phyloP scores from a whole-genome alignment of 2,113 vertebrate species.

The Aplodontia rufa region DNA sequence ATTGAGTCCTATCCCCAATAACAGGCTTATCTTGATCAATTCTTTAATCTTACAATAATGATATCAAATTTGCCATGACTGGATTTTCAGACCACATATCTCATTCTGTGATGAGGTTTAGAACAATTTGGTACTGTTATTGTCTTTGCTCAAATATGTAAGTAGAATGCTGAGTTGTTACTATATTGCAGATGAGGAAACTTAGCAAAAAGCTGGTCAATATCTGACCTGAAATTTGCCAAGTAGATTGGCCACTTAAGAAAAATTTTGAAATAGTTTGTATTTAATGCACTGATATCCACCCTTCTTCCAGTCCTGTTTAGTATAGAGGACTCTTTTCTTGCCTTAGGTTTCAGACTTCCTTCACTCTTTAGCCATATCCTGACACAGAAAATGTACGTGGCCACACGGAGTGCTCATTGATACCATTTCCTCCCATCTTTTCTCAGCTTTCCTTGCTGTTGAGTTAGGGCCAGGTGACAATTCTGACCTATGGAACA shows the following conservation, averaged over 20 bases:
- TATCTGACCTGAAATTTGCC: not conserved
- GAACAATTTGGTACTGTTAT: not conserved
- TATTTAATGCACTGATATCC: not conserved
- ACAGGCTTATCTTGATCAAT: not conserved
- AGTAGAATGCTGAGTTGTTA: not conserved
- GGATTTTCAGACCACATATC: not conserved
- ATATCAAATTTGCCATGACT: not conserved
- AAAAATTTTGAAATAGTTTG: slow-evolving; percentile 2
- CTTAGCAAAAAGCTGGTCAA: not conserved
- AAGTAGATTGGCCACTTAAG: not conserved
- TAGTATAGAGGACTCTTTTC: not conserved
- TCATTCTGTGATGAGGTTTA: not conserved
- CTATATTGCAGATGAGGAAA: not conserved
- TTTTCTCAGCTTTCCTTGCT: not conserved
- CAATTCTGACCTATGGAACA: not conserved
- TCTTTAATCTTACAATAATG: not conserved
- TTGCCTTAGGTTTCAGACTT: not conserved
- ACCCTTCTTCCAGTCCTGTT: not conserved
- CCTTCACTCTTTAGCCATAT: not conserved
- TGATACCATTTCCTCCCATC: not conserved
- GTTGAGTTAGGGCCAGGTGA: not conserved
- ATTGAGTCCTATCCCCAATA: not conserved
- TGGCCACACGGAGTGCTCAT: not conserved
- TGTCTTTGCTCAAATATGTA: not conserved
- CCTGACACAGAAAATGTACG: not conserved